These are phyloP conservation scores for Eupleurogrammus muticus DNA, from an alignment of 2,797 vertebrate genomes.

Conservation along the genomic window DNA sequence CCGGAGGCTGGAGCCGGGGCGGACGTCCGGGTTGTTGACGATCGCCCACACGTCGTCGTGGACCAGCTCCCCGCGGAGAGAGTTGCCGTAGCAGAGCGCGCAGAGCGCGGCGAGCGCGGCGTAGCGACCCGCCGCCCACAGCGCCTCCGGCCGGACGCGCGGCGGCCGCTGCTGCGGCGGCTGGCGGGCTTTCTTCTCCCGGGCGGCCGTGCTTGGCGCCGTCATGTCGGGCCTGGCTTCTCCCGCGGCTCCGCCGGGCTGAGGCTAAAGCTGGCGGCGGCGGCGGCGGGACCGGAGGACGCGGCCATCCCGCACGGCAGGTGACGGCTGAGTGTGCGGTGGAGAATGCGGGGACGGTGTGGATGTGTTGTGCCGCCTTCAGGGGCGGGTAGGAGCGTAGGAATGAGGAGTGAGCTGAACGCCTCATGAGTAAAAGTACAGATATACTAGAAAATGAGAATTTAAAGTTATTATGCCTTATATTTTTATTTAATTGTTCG, in stretches of 20 bases:
- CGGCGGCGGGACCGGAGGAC: too few relatives aligned
- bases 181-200: conserved; percentile 53
- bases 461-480: too few relatives aligned
- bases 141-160: conserved; percentile 46
- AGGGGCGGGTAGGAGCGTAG: background rate
- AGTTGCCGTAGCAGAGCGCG: conserved; percentile 90
- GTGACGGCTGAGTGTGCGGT: conserved; percentile 41
- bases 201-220: conserved; percentile 45
- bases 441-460: too few relatives aligned
- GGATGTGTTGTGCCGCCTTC: conserved; percentile 51
- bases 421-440: too few relatives aligned
- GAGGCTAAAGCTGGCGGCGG: conserved; percentile 23
- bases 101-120: conserved; percentile 83
- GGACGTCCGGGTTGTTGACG: conserved; percentile 93
- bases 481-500: too few relatives aligned
- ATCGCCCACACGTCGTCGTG: conserved; percentile 99
- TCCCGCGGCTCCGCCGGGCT: conserved; percentile 51
- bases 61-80: conserved; percentile 93
- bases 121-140: conserved; percentile 65
- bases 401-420: rapidly evolving
- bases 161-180: conserved; percentile 48
- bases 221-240: conserved; percentile 80
- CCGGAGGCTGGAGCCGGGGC: conserved; percentile 83
- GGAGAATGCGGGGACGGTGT: conserved; percentile 36
- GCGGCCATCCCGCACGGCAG: conserved; percentile 57